Base-by-base conservation (phyloP, 1,140 invertebrate species). In the Brachystomella parvula region DNA sequence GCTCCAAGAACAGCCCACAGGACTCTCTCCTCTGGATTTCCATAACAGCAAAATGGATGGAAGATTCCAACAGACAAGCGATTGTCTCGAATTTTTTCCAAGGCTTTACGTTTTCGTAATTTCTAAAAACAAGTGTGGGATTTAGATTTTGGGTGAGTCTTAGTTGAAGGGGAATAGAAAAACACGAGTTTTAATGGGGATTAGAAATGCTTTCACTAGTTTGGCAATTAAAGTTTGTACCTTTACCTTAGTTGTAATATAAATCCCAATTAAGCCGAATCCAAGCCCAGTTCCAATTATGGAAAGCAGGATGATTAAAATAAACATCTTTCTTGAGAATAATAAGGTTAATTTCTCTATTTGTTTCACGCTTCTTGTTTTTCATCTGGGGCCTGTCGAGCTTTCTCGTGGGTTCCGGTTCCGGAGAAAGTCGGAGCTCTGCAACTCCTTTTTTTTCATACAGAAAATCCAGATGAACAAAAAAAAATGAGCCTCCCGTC, bases 11-110 rank as follows among this genome's bases (percentile, higher is more conserved):
- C 92, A 74, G 87, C 85, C 96, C 96, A 99, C 17, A 99, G 79
- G 1, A 99, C 96, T 76, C 95, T 83, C 81, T 99, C 97, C 6
- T 96, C 96, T 0, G 97, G 96, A 31, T 96, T 96, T 0, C 96
- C 96, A 9, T 92, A 90, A 84, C 96, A 94, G 75, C 94, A 98
- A 76, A 97, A 98, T 0, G 96, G 96, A 80, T 99, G 96, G 78
- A 99, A 98, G 77, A 99, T 90, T 0, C 86, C 95, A 57, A 97
- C 82, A 56, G 68, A 69, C 3, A 35, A n/a, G 1, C 68, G 31
- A 2, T 69, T 61, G 61, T 69, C 68, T n/a, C 17, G 29, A 24
- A 33, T 24, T 28, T 58, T 63, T n/a, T 62, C 33, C 28, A 61
- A 21, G 0, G 19, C 17, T 39, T 63, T 69, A 6, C 57, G 32